Conservation (phyloP, 2,888 invertebrate species). For the Trichacis sp. region DNA sequence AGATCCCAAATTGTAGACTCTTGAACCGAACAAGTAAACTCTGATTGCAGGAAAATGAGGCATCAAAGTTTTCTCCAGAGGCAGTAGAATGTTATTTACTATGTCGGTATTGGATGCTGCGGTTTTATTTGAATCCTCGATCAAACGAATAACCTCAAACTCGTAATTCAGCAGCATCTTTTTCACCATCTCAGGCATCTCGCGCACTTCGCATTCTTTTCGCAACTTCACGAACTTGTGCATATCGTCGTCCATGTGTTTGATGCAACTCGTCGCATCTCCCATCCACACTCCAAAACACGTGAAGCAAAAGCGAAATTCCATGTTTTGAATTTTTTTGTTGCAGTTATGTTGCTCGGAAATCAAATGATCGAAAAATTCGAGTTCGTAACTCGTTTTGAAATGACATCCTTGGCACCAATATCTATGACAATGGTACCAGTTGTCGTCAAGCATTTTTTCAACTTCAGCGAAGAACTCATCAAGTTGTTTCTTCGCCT, state of each 20-base stretch:
- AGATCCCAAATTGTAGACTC: constrained; percentile 71
- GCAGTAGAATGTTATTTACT: constrained; percentile 29
- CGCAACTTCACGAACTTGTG: constrained; percentile 43
- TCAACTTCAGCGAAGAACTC: background rate
- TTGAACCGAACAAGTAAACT: constrained; percentile 74
- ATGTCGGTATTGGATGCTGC: constrained; percentile 26
- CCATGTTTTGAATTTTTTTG: background rate
- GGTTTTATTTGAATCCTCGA: constrained; percentile 33
- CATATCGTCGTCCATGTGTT: constrained; percentile 9
- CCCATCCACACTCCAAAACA: background rate
- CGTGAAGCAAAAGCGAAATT: background rate
- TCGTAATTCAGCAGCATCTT: constrained; percentile 29
- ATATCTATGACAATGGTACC: background rate
- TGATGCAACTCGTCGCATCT: background rate
- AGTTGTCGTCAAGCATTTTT: background rate
- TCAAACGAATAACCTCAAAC: constrained; percentile 17
- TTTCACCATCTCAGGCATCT: constrained; percentile 30
- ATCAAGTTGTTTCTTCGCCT: background rate
- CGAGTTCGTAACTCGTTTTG: background rate
- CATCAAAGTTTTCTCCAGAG: constrained; percentile 42
- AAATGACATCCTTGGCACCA: background rate
- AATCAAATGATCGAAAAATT: background rate
- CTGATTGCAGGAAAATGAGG: constrained; percentile 50
- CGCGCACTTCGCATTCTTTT: constrained; percentile 21
- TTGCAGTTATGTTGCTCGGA: background rate